Evolutionary conservation across 2,888 invertebrate genomes (phyloP), one percentile per base, ranked within the genome.

Genomic region (Lithosia quadra): DNA sequence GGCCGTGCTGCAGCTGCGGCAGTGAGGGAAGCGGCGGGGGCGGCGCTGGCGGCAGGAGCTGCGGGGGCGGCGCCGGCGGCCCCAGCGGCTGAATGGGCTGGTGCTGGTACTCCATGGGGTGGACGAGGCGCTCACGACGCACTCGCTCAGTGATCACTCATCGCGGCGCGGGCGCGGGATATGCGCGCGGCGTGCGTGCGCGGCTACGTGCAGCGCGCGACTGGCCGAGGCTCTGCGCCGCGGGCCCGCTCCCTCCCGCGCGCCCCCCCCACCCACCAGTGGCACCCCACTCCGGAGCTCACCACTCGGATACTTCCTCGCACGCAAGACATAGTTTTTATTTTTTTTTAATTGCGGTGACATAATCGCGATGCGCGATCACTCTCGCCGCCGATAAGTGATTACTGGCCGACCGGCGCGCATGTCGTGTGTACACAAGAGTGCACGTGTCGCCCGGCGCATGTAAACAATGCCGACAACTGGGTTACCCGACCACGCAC

Each of bases 11-110:
- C 81, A 96, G 95, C 92, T 96, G 96, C 69, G 96, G 96, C 85
- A 96, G 95, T 84, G 96, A 96, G 79, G 96, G 96, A 86, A 96
- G 96, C 84, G 96, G 96, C 79, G 96, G 96, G 79, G 96, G 96
- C 75, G 91, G 92, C 82, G 90, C 90, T 68, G 91, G 92, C 86
- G 95, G 95, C 91, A 96, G 95, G 81, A 96, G 95, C 90, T 96
- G 96, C 83, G 96, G 96, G 82, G 96, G 96, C 87, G 96, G 96
- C 91, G 96, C 95, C 79, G 96, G 96, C 76, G 93, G 93, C 95
- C 96, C 90, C 80, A 96, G 96, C 84, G 96, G 96, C 89, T 95
- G 96, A 68, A 91, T 86, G 65, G 91, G 90, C 81, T 91, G 90
- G 86, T 93, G 95, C 87, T 93, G 94, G 88, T 94, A 95, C 90